Evolutionary conservation across 2,113 vertebrate genomes (phyloP).

Genomic region (Oxyruncus cristatus): DNA sequence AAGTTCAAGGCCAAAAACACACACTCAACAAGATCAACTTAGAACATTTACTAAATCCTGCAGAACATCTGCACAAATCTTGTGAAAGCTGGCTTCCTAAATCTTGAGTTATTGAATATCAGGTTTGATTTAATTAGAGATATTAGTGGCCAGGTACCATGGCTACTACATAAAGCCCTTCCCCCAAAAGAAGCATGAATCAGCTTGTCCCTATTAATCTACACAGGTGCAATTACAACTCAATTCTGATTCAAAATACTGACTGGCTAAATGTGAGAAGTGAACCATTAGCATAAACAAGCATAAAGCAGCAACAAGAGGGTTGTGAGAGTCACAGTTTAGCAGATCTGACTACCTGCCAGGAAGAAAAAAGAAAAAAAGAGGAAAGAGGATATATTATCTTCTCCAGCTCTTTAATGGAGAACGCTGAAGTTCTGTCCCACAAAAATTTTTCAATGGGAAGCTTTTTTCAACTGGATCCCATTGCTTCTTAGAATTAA

Average conservation of each 20-base stretch:
- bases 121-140: not conserved
- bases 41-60: not conserved
- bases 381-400: not conserved
- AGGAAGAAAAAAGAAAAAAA: not conserved
- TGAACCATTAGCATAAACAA: not conserved
- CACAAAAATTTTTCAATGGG: not conserved
- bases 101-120: not conserved
- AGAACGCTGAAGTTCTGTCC: not conserved
- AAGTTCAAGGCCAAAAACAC: not conserved
- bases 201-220: not conserved
- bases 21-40: not conserved
- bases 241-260: not conserved
- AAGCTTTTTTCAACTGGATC: not conserved
- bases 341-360: not conserved
- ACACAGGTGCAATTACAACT: not conserved
- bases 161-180: accelerated
- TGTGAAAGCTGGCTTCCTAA: not conserved
- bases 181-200: not conserved
- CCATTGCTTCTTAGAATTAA: not conserved
- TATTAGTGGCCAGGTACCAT: accelerated
- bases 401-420: not conserved
- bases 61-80: not conserved
- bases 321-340: not conserved
- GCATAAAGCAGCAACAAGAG: not conserved
- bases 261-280: not conserved